Conservation (phyloP, 1,140 invertebrate genomes). For the Penaeus chinensis region DNA sequence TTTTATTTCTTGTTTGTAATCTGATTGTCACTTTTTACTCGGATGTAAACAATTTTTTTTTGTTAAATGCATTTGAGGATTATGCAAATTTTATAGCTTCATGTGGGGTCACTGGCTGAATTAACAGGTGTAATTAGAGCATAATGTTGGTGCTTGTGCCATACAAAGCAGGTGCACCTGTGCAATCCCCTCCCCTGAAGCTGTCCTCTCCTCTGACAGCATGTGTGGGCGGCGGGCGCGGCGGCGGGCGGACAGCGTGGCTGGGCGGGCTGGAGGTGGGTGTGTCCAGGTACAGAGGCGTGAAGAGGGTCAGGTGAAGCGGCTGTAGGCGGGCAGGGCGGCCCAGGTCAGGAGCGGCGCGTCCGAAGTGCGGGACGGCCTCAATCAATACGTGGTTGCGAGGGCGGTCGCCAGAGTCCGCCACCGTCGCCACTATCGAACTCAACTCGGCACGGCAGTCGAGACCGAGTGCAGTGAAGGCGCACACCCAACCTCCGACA, state of each 20-base stretch:
- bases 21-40: too few species aligned
- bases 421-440: slow-evolving; percentile 47
- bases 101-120: too few species aligned
- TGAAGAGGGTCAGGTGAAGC: slow-evolving; percentile 43
- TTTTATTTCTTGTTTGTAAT: too few species aligned
- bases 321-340: slow-evolving; percentile 42
- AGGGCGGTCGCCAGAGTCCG: slow-evolving; percentile 19
- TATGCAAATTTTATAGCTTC: too few species aligned
- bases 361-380: slow-evolving; percentile 42
- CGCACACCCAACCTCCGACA: slow-evolving; percentile 34
- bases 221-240: not conserved
- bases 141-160: not conserved
- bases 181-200: too few species aligned
- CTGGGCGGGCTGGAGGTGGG: slow-evolving; percentile 31
- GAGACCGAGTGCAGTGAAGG: slow-evolving; percentile 44
- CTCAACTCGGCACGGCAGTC: slow-evolving; percentile 43
- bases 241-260: not conserved
- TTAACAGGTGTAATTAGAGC: too few species aligned
- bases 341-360: slow-evolving; percentile 36
- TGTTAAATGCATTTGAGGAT: too few species aligned
- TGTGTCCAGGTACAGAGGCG: slow-evolving; percentile 42
- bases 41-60: too few species aligned
- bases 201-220: not conserved
- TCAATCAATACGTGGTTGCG: slow-evolving; percentile 49
- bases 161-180: not conserved